Evolutionary conservation across 2,113 vertebrate genomes (phyloP), one percentile per base, ranked within the genome.

Genomic region (Anas platyrhynchos): DNA sequence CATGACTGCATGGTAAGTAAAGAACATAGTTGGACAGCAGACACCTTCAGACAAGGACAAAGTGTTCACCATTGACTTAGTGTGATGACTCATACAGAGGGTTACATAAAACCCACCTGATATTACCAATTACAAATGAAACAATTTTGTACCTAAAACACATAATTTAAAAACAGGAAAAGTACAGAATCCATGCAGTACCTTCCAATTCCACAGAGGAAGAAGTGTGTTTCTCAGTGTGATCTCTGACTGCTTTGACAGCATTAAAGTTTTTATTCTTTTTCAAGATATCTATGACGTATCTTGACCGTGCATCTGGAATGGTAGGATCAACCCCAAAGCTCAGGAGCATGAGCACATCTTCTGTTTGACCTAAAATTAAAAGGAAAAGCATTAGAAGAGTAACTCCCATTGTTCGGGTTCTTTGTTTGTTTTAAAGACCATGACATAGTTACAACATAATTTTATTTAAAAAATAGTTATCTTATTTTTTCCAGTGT

Each of bases 201-300:
- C 98, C 98, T 98, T 96, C 41, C 32, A 18, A 41, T 36, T 93
- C 89, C 90, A 82, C 61, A 71, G 90, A 77, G 61, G 69, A 86
- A 4, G 38, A 16, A 55, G 61, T 4, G 13, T 48, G 78, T 56
- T 96, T 97, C 79, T 93, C 95, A 62, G 97, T 90, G 68, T 98
- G 96, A 54, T 48, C 97, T 81, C 88, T 98, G 92, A 98, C 94
- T 82, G 97, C 94, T 74, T 97, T 96, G 6, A 98, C 94, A 62
- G 98, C 98, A 91, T 79, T 95, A 16, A 98, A 98, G 94, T 98
- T 98, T 90, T 98, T 98, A 72, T 84, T 98, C 91, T 96, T 98
- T 90, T 98, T 98, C 68, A 98, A 97, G 54, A 98, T 87, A 77
- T 98, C 98, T 66, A 97, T 25, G 6, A 96, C 92, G 3, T 94